A percentile compares a stretch with the other conserved stretches of the same genome.
Conservation (phyloP, 2,888 invertebrate genomes). For the Morpho achilles region DNA sequence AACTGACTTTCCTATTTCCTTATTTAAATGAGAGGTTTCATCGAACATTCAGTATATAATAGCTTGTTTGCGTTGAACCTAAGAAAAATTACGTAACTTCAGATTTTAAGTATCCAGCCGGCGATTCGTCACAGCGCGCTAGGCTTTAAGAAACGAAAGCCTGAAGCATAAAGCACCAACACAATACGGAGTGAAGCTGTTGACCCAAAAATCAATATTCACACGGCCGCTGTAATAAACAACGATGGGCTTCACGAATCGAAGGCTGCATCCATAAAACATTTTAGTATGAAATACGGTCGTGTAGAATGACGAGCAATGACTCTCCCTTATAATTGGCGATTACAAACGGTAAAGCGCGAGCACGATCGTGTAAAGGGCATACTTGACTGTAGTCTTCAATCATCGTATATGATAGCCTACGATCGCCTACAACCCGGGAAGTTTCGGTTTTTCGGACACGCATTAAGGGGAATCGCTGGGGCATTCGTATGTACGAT, state of each 20-base stretch:
- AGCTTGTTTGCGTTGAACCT: conserved; percentile 16
- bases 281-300: conserved; percentile 47
- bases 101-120: conserved; percentile 22
- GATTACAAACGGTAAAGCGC: too few relatives aligned
- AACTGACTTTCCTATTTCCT: too few relatives aligned
- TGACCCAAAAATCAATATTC: conserved; percentile 77
- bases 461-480: too few relatives aligned
- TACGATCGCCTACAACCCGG: too few relatives aligned
- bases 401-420: too few relatives aligned
- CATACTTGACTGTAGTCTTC: too few relatives aligned
- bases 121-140: conserved; percentile 40
- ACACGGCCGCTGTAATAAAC: conserved; percentile 63
- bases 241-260: conserved; percentile 64
- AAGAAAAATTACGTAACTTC: conserved; percentile 22
- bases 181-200: conserved; percentile 56
- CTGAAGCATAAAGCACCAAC: conserved; percentile 41
- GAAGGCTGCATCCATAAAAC: conserved; percentile 69
- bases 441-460: too few relatives aligned
- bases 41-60: neutral
- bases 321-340: neutral
- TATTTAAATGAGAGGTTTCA: too few relatives aligned
- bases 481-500: too few relatives aligned
- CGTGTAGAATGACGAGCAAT: conserved; percentile 17
- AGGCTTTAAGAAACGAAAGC: conserved; percentile 43
- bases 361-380: too few relatives aligned